Percentiles rank a stretch among this genome's conserved stretches.
Evolutionary conservation across 2,797 vertebrate species (phyloP).

Genomic region (Enteromius unitaeniatus): DNA sequence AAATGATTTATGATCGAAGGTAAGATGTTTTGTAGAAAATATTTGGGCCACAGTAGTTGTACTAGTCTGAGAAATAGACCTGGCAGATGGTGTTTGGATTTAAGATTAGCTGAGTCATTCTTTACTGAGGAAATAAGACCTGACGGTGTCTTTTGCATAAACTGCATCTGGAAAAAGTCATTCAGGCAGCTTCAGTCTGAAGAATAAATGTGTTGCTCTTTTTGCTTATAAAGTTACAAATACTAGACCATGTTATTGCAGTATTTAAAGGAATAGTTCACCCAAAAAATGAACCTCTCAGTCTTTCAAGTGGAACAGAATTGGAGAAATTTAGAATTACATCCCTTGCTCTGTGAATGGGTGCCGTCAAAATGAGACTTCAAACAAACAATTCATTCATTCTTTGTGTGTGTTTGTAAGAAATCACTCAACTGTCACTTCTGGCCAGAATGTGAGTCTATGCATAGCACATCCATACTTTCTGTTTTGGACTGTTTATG

Average conservation of each 20-base stretch:
- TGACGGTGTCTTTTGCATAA: slow-evolving; percentile 13
- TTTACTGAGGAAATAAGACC: slow-evolving; percentile 7
- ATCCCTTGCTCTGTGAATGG: background rate
- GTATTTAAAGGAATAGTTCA: background rate
- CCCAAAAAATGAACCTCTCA: background rate
- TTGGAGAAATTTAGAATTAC: background rate
- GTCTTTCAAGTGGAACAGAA: background rate
- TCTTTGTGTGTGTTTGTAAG: background rate
- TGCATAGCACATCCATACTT: background rate
- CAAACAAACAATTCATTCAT: background rate
- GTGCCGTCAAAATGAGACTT: background rate
- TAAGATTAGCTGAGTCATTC: slow-evolving; percentile 43
- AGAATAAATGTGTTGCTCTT: background rate
- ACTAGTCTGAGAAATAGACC: slow-evolving; percentile 19
- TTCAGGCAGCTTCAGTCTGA: background rate
- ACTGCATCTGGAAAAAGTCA: slow-evolving; percentile 1
- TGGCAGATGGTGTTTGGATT: slow-evolving; percentile 40
- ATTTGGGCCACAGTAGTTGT: slow-evolving; percentile 31
- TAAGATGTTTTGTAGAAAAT: background rate
- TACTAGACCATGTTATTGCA: background rate
- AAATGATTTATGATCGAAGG: slow-evolving; percentile 10
- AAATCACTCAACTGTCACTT: background rate
- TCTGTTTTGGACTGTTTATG: background rate
- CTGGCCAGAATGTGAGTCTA: background rate
- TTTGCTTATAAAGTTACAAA: background rate